phyloP scores from a whole-genome alignment of 2,113 vertebrate species.

The Falco punctatus region DNA sequence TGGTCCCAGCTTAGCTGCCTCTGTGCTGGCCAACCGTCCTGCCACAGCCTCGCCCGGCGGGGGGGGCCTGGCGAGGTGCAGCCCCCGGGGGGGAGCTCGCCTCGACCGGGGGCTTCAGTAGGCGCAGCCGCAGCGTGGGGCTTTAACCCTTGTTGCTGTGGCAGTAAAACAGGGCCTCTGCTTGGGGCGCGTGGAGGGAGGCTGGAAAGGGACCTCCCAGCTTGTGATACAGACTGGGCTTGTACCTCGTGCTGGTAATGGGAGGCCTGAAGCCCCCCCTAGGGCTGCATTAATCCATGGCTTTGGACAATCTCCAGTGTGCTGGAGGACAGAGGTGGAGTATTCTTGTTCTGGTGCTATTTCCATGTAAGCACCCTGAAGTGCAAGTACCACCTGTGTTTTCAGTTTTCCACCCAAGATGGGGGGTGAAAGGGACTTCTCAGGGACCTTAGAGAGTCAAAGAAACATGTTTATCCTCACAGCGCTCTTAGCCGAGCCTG shows the following conservation, averaged over 20 bases:
- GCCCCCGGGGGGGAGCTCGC: rapidly evolving
- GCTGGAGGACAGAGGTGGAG: background rate
- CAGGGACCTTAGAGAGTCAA: background rate
- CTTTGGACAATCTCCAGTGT: background rate
- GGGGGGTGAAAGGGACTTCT: background rate
- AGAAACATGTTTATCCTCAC: background rate
- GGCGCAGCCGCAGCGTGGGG: background rate
- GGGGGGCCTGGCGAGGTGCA: background rate
- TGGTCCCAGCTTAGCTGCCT: background rate
- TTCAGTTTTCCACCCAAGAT: background rate
- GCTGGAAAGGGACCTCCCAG: background rate
- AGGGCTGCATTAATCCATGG: background rate
- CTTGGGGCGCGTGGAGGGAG: rapidly evolving
- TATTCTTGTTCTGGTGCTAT: background rate
- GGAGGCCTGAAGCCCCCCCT: background rate
- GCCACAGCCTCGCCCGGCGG: rapidly evolving
- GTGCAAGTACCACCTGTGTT: background rate
- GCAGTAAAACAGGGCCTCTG: background rate
- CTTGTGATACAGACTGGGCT: background rate
- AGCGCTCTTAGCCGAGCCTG: background rate
- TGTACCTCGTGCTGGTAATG: background rate
- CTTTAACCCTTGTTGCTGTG: background rate
- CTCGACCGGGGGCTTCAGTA: background rate
- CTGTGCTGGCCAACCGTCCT: background rate
- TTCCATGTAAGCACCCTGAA: background rate